These are phyloP conservation scores for Clivina fossor DNA, from an alignment of 2,888 invertebrate genomes.

Conservation along the genomic window DNA sequence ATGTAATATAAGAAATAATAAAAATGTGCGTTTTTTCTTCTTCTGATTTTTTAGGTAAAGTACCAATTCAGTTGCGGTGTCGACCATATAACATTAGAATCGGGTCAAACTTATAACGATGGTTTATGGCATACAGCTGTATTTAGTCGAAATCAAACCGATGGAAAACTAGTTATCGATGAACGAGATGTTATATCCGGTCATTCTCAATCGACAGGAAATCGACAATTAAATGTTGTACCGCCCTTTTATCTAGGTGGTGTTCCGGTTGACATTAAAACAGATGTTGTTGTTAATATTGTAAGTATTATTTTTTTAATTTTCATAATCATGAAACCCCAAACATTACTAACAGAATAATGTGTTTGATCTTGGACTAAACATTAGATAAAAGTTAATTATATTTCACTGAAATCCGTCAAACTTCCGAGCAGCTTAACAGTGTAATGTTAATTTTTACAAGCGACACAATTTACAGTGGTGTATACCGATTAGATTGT, in stretches of 20 bases:
- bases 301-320: too few relatives aligned
- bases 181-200: constrained; percentile 59
- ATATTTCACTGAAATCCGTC: too few relatives aligned
- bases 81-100: constrained; percentile 61
- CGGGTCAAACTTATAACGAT: constrained; percentile 65
- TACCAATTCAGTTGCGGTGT: constrained; percentile 74
- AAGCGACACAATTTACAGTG: too few relatives aligned
- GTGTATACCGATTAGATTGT: too few relatives aligned
- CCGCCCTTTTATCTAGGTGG: constrained; percentile 84
- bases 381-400: too few relatives aligned
- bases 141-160: constrained; percentile 63
- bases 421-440: too few relatives aligned
- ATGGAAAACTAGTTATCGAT: constrained; percentile 70
- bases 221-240: constrained; percentile 59
- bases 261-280: constrained; percentile 57
- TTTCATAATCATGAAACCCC: too few relatives aligned
- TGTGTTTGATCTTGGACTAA: too few relatives aligned
- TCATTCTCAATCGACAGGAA: constrained; percentile 49
- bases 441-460: too few relatives aligned
- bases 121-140: constrained; percentile 77
- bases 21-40: too few relatives aligned
- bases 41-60: constrained; percentile 60
- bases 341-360: too few relatives aligned
- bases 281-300: constrained; percentile 51
- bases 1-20: too few relatives aligned